Conservation (phyloP, 2,113 vertebrate genomes). For the Strix uralensis region DNA sequence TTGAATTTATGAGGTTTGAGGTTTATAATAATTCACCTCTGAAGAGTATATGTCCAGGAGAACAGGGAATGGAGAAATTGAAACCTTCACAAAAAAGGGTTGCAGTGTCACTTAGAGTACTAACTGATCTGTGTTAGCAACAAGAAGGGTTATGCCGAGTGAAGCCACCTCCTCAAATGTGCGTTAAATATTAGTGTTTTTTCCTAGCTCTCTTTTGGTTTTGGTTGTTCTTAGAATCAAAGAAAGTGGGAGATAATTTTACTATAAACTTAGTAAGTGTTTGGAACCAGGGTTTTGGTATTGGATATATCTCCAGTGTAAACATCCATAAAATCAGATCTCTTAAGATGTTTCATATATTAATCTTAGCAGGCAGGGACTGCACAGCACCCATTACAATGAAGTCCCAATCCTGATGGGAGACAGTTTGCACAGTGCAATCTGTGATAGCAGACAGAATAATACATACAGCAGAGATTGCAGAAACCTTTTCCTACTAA, state of each 20-base stretch:
- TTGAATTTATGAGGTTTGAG: not conserved
- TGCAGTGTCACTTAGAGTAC: not conserved
- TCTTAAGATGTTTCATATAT: not conserved
- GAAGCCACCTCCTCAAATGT: not conserved
- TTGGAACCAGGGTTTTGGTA: not conserved
- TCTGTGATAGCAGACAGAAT: not conserved
- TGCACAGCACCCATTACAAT: not conserved
- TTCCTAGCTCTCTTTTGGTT: not conserved
- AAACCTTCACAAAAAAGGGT: not conserved
- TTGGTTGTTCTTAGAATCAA: not conserved
- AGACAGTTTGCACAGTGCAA: not conserved
- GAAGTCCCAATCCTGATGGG: not conserved
- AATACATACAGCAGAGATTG: not conserved
- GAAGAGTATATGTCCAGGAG: not conserved
- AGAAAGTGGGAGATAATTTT: not conserved
- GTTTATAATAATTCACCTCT: not conserved
- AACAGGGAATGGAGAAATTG: not conserved
- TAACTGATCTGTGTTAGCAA: not conserved
- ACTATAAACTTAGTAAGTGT: not conserved
- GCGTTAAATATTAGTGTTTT: not conserved
- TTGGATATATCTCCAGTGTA: not conserved
- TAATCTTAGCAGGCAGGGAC: not conserved
- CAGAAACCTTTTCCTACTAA: not conserved
- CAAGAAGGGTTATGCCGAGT: not conserved
- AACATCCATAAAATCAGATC: not conserved